These are phyloP conservation scores for Paramacrobiotus metropolitanus DNA, from an alignment of 1,140 invertebrate species.

Conservation along the genomic window DNA sequence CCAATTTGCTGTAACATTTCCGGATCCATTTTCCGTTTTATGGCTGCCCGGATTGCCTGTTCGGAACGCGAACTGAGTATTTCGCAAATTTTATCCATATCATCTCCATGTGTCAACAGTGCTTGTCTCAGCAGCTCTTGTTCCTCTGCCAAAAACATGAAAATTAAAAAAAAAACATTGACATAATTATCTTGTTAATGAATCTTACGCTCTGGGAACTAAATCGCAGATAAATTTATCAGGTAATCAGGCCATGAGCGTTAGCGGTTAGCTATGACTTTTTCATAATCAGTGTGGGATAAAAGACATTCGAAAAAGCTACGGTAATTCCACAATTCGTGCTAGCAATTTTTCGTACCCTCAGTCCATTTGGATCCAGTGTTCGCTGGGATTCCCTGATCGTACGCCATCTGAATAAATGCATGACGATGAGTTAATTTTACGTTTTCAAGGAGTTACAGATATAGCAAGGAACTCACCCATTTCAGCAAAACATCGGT, in stretches of 20 bases:
- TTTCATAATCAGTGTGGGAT: too few relatives aligned
- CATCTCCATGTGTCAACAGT: neutral
- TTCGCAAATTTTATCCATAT: neutral
- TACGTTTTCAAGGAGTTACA: neutral
- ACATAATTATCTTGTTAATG: neutral
- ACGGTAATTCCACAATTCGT: neutral
- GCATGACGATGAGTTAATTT: neutral
- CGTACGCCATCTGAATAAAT: neutral
- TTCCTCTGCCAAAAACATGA: neutral
- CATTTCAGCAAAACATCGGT: neutral
- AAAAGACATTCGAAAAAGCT: too few relatives aligned
- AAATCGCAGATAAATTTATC: too few relatives aligned
- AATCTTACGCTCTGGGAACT: too few relatives aligned
- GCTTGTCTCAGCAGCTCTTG: neutral
- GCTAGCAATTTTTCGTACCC: neutral
- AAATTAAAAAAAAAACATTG: neutral
- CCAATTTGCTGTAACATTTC: neutral
- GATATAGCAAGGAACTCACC: neutral
- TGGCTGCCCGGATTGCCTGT: constrained; percentile 1
- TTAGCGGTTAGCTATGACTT: too few relatives aligned
- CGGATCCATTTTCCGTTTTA: constrained; percentile 3
- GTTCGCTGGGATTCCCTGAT: neutral
- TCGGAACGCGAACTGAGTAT: neutral
- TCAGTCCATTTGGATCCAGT: neutral
- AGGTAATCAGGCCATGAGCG: too few relatives aligned